Base-by-base conservation (phyloP, 2,888 invertebrate species). In the Adineta ricciae region DNA sequence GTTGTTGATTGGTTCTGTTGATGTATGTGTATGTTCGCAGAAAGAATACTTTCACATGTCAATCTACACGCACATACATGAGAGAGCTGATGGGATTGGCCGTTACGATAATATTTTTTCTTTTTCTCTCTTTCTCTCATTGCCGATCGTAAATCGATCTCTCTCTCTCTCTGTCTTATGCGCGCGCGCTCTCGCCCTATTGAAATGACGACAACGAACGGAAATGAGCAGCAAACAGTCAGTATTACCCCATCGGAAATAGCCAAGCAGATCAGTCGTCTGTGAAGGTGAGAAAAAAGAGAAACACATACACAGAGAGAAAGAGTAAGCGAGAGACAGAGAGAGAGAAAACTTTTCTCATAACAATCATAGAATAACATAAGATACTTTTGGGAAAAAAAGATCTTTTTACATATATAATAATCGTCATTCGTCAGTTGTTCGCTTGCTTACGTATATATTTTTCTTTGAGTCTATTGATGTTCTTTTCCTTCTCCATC, bases 1-100 rank as follows among this genome's bases (percentile, higher is more conserved):
- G 32, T 36, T 64, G 64, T 64, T 64, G 64, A 64, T 64, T 64
- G 64, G 64, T 64, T 32, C 64, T 32, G 19, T 64, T 64, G 32
- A 19, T 64, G 64, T 64, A 32, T 64, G 64, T 64, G 64, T 64
- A 64, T 64, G 64, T 36, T 64, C 64, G 64, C 64, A 64, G 64
- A 64, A 64, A 64, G 64, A 64, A 64, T 64, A 64, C 64, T 64
- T 64, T 64, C 64, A 64, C 64, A 64, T 64, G 64, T 64, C 64
- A 64, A 64, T 64, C 64, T 64, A 64, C 64, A 64, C 64, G 32
- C 32, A 64, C 64, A 64, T 64, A 64, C 32, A 64, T 64, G 32
- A 64, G 64, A 64, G 27, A 64, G 64, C 27, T 64, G 64, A 64
- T 64, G 64, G 64, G 64, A 64, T 64, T 64, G 64, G 64, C 64